Percentiles rank a stretch among this genome's conserved stretches.
Conservation (phyloP, 1,140 invertebrate genomes). For the Drosophila suzukii region DNA sequence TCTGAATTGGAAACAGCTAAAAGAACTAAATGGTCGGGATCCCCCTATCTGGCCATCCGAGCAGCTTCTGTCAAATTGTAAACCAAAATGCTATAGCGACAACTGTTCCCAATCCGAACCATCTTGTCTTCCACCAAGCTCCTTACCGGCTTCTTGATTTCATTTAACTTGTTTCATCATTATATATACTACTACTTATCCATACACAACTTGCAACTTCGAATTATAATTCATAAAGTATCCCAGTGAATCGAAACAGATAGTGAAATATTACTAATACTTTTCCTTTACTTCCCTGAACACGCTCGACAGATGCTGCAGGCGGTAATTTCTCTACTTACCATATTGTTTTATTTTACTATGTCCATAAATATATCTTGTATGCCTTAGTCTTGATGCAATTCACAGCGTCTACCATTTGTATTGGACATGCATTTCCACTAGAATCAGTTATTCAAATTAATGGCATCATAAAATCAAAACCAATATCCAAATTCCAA, state of each 20-base stretch:
- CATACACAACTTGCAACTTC: slow-evolving; percentile 18
- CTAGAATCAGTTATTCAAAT: slow-evolving; percentile 8
- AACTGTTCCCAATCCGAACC: not conserved
- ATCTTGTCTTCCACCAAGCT: slow-evolving; percentile 11
- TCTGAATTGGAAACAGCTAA: slow-evolving; percentile 21
- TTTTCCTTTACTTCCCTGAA: slow-evolving; percentile 63
- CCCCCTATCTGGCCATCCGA: not conserved
- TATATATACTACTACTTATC: slow-evolving; percentile 18
- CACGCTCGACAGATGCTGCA: slow-evolving; percentile 83
- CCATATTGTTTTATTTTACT: slow-evolving; percentile 24
- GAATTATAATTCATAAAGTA: slow-evolving; percentile 43
- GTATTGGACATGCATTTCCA: slow-evolving; percentile 32
- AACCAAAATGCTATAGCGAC: not conserved
- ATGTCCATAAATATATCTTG: slow-evolving; percentile 29
- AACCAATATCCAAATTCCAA: slow-evolving; percentile 47
- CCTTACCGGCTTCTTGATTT: slow-evolving; percentile 44
- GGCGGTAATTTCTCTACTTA: slow-evolving; percentile 75
- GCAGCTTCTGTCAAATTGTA: not conserved
- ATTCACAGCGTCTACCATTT: slow-evolving; percentile 9
- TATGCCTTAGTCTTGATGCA: slow-evolving; percentile 36
- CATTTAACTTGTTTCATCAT: slow-evolving; percentile 38
- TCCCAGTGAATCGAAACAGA: slow-evolving; percentile 35
- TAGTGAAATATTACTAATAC: slow-evolving; percentile 64
- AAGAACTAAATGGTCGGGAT: too few relatives aligned
- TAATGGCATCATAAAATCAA: slow-evolving; percentile 11